Conservation (phyloP, 2,888 invertebrate species). For the Sicus ferrugineus region DNA sequence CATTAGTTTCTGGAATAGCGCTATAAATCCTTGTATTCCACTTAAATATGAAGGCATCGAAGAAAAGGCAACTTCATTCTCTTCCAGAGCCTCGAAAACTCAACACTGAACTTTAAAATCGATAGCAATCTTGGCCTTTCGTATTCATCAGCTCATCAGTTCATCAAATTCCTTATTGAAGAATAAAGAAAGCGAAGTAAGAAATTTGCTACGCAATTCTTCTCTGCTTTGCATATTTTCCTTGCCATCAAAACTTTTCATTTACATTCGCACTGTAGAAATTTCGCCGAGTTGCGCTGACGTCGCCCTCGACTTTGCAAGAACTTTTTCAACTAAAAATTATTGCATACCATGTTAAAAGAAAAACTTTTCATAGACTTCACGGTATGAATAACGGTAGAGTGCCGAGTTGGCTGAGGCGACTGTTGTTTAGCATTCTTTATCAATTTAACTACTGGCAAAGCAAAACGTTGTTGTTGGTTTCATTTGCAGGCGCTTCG, state of each 20-base stretch:
- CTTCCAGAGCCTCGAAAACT: too few species aligned
- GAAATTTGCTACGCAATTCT: too few species aligned
- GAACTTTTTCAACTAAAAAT: conserved; percentile 1
- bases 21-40: too few species aligned
- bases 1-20: too few species aligned
- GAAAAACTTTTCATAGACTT: conserved; percentile 33
- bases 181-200: too few species aligned
- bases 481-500: too few species aligned
- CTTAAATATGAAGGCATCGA: too few species aligned
- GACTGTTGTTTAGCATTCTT: neutral
- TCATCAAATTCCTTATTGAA: too few species aligned
- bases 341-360: conserved; percentile 3
- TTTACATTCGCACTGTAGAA: neutral
- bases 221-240: neutral
- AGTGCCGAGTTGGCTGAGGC: neutral
- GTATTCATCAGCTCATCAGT: too few species aligned
- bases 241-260: neutral
- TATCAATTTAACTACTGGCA: conserved; percentile 1
- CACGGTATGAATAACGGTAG: conserved; percentile 31
- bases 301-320: neutral
- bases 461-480: neutral
- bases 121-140: too few species aligned
- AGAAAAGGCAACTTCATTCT: too few species aligned
- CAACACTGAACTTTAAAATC: too few species aligned
- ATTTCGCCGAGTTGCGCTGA: neutral